Conservation (phyloP, 2,113 vertebrate species). For the Lathamus discolor region DNA sequence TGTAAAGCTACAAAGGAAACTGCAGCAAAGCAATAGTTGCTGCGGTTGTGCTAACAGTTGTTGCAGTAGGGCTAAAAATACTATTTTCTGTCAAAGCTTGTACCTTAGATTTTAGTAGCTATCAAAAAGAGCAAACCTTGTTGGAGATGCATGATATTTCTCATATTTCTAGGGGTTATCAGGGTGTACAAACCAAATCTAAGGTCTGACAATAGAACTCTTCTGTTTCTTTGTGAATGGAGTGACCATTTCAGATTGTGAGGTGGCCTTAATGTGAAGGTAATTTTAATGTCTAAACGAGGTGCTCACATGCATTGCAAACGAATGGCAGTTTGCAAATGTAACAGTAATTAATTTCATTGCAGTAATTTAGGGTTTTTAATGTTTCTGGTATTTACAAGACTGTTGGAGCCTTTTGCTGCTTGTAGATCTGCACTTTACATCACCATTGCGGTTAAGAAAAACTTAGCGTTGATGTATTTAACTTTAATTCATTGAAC, state of each 20-base stretch:
- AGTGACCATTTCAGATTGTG: neutral
- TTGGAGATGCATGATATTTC: neutral
- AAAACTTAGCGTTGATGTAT: neutral
- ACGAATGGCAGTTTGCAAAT: neutral
- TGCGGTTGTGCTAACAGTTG: neutral
- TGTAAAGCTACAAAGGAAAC: neutral
- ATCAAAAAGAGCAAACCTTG: neutral
- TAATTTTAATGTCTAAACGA: neutral
- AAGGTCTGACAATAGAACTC: neutral
- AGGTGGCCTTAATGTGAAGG: neutral
- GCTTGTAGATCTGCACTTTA: neutral
- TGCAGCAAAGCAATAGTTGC: neutral
- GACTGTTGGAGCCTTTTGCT: neutral
- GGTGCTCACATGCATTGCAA: neutral
- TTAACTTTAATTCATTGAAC: neutral
- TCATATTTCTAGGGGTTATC: neutral
- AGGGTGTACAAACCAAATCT: neutral
- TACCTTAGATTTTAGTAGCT: neutral
- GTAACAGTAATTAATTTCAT: neutral
- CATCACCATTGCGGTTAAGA: neutral
- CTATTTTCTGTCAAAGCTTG: neutral
- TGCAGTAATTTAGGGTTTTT: neutral
- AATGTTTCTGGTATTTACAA: neutral
- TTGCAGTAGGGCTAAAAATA: neutral
- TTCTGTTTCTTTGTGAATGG: neutral